Evolutionary conservation across 2,888 invertebrate species (phyloP).

Genomic region (Ormyrus nitidulus): DNA sequence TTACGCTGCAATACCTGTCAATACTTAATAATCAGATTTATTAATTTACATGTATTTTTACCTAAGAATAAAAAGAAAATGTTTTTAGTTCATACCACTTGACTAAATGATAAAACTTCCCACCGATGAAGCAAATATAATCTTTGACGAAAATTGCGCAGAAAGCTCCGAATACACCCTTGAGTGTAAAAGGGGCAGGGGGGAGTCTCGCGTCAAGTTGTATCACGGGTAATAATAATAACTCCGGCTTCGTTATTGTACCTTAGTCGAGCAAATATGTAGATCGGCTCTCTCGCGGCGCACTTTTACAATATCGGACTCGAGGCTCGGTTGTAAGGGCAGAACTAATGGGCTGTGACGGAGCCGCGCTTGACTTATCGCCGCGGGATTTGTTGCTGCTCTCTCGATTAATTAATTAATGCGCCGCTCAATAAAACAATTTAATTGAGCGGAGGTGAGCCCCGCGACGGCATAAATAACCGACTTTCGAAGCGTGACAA

Average conservation of each 20-base stretch:
- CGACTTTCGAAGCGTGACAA: background rate
- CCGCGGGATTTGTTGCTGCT: background rate
- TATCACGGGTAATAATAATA: conserved; percentile 13
- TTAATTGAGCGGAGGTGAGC: conserved; percentile 2
- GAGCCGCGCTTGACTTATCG: conserved; percentile 14
- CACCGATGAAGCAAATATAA: no score
- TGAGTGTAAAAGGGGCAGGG: no score
- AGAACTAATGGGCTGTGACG: conserved; percentile 19
- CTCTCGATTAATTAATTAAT: conserved; percentile 34
- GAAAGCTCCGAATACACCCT: no score
- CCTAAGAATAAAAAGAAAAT: no score
- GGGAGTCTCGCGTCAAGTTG: background rate
- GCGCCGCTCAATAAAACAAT: conserved; percentile 14
- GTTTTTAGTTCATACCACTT: no score
- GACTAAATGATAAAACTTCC: no score
- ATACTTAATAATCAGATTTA: no score
- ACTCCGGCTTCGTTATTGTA: conserved; percentile 24
- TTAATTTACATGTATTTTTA: no score
- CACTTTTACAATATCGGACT: conserved; percentile 1
- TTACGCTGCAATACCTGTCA: no score
- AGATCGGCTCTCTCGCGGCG: background rate
- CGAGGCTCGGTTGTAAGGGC: background rate
- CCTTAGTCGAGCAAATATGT: background rate
- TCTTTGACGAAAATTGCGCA: no score
- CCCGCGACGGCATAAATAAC: background rate